Percentiles rank a stretch among this genome's conserved stretches.
These are phyloP conservation scores for Chloropsis hardwickii DNA, from an alignment of 2,113 vertebrate genomes.

Conservation along the genomic window DNA sequence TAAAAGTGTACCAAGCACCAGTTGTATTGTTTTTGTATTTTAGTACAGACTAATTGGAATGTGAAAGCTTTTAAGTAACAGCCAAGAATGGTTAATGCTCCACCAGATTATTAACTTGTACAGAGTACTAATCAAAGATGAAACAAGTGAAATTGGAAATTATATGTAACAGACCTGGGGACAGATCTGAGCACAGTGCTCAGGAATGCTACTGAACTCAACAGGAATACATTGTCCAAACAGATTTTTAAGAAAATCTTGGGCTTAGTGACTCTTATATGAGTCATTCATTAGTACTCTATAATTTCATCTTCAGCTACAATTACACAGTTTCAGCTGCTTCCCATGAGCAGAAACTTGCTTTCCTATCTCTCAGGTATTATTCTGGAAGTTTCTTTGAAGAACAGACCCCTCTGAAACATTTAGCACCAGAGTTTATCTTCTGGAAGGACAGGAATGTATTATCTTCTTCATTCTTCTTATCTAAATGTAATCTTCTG, in stretches of 20 bases:
- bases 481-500: neutral
- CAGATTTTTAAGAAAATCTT: neutral
- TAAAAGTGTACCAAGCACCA: neutral
- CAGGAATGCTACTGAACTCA: conserved; percentile 9
- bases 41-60: neutral
- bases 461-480: neutral
- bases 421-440: neutral
- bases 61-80: conserved; percentile 9
- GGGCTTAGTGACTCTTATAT: neutral
- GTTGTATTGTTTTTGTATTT: neutral
- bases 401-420: neutral
- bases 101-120: conserved; percentile 11
- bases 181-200: neutral
- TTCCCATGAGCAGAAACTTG: neutral
- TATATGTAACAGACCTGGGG: conserved; percentile 20
- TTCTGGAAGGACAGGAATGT: neutral
- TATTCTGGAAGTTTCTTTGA: neutral
- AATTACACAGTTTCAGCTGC: neutral
- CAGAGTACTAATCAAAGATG: conserved; percentile 20
- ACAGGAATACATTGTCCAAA: conserved; percentile 28
- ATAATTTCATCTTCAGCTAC: conserved; percentile 25
- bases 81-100: neutral
- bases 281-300: conserved; percentile 36
- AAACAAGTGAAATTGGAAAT: conserved; percentile 39
- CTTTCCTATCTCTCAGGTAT: neutral